Evolutionary conservation across 2,888 invertebrate species (phyloP).

Genomic region (Rapana venosa): DNA sequence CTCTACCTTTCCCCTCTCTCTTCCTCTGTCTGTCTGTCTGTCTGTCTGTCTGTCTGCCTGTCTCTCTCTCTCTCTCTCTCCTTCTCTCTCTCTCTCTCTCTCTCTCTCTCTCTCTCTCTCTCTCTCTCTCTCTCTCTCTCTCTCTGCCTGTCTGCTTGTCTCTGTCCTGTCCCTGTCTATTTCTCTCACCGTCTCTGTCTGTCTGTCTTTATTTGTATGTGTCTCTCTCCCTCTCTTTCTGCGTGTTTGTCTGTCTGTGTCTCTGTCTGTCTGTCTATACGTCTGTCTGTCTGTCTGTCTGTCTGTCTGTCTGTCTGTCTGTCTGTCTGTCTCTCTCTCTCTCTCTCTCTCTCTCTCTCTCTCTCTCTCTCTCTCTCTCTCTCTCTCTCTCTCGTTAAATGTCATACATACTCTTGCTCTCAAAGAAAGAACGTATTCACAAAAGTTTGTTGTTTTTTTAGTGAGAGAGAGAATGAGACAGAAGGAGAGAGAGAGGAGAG

Average conservation of each 20-base stretch:
- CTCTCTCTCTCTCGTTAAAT: background rate
- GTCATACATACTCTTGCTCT: background rate
- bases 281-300: constrained; percentile 30
- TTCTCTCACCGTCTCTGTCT: background rate
- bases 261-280: background rate
- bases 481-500: constrained; percentile 9
- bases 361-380: constrained; percentile 23
- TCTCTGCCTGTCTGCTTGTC: background rate
- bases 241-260: background rate
- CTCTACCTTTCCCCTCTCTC: background rate
- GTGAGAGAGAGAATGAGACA: background rate
- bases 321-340: background rate
- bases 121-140: background rate
- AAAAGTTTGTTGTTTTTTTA: background rate
- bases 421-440: background rate
- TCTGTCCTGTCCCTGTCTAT: background rate
- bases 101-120: background rate
- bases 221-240: background rate
- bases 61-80: background rate
- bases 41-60: background rate
- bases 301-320: constrained; percentile 26
- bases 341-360: constrained; percentile 26
- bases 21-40: background rate
- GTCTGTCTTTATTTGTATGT: background rate
- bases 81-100: background rate